Conservation (phyloP, 2,113 vertebrate genomes). For the Percina caprodes region DNA sequence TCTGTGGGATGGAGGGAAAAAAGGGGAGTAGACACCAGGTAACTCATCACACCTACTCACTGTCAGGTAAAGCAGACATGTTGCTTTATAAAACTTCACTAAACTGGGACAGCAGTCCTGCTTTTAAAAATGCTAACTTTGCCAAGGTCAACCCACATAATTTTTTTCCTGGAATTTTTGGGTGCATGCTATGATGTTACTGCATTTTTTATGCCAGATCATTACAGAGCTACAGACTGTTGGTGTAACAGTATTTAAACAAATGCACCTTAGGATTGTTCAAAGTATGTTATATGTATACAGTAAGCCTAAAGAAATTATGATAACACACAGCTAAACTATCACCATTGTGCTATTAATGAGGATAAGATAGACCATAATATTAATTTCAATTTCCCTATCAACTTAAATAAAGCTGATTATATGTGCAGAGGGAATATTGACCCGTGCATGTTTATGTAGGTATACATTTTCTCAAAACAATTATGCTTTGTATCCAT, state of each 20-base stretch:
- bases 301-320: not conserved
- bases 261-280: not conserved
- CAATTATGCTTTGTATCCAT: not conserved
- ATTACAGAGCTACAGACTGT: not conserved
- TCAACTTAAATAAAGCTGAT: not conserved
- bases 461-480: not conserved
- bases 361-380: not conserved
- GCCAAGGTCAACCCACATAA: not conserved
- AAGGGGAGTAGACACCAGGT: slow-evolving; percentile 14
- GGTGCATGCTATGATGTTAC: not conserved
- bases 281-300: not conserved
- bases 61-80: slow-evolving; percentile 29
- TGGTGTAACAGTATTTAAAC: not conserved
- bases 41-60: slow-evolving; percentile 40
- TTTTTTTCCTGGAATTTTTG: slow-evolving; percentile 2
- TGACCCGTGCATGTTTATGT: not conserved
- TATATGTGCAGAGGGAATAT: not conserved
- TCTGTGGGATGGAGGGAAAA: slow-evolving; percentile 81
- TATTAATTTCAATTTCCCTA: not conserved
- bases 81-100: slow-evolving; percentile 7
- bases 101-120: slow-evolving; percentile 31
- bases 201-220: not conserved
- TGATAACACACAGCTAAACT: not conserved
- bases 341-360: not conserved
- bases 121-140: slow-evolving; percentile 12